These are phyloP conservation scores for Kryptopterus vitreolus DNA, from an alignment of 2,797 vertebrate genomes.

Conservation along the genomic window DNA sequence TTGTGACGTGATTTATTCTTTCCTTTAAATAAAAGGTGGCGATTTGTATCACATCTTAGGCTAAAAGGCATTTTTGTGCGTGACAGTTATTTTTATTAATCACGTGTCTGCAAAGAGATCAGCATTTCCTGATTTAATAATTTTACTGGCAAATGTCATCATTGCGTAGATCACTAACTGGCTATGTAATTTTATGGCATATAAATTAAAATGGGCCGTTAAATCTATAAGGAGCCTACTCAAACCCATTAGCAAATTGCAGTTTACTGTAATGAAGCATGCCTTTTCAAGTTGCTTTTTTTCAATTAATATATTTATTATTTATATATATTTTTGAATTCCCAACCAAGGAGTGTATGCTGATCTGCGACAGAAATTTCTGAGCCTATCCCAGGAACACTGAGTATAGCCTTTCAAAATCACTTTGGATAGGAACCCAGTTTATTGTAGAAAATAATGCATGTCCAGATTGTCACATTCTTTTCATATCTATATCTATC, in stretches of 20 bases:
- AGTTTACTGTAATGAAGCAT: constrained; percentile 52
- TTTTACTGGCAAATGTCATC: constrained; percentile 61
- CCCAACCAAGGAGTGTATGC: background rate
- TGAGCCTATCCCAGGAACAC: background rate
- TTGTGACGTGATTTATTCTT: background rate
- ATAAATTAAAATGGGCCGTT: constrained; percentile 76
- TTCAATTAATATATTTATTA: no score
- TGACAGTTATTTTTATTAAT: constrained; percentile 32
- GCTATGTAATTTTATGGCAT: constrained; percentile 67
- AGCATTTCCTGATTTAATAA: constrained; percentile 51
- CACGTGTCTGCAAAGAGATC: constrained; percentile 31
- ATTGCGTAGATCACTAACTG: constrained; percentile 65
- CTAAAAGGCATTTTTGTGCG: constrained; percentile 37
- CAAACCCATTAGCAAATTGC: constrained; percentile 63
- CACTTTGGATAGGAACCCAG: background rate
- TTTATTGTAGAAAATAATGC: background rate
- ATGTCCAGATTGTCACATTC: background rate
- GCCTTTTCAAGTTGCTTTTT: constrained; percentile 47
- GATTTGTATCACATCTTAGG: constrained; percentile 13
- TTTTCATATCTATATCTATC: background rate
- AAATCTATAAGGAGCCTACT: constrained; percentile 66
- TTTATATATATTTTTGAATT: no score
- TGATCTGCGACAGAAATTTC: background rate
- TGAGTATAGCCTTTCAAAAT: background rate
- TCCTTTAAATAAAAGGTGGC: constrained; percentile 14